These are phyloP conservation scores for Idris sp. DNA, from an alignment of 1,140 invertebrate species.

Conservation along the genomic window DNA sequence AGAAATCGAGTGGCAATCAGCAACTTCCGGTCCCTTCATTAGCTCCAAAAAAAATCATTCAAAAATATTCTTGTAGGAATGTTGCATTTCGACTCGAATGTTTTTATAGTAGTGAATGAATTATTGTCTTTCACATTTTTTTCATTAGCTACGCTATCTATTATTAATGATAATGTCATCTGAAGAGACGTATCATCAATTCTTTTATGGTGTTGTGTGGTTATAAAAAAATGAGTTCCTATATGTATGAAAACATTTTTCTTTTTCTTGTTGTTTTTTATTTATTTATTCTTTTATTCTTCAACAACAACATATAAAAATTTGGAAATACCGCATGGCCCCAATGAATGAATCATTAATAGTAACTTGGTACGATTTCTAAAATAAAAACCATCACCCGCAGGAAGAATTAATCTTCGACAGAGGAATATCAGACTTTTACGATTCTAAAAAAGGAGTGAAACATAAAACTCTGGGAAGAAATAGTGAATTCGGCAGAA, in stretches of 20 bases:
- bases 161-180: constrained; percentile 53
- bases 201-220: constrained; percentile 8
- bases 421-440: constrained; percentile 40
- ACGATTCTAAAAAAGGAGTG: constrained; percentile 47
- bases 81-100: constrained; percentile 48
- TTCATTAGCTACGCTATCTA: constrained; percentile 44
- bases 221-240: constrained; percentile 24
- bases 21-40: constrained; percentile 55
- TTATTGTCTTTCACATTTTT: constrained; percentile 47
- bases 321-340: constrained; percentile 16
- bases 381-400: constrained; percentile 47
- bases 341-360: constrained; percentile 44
- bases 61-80: constrained; percentile 47
- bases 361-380: constrained; percentile 39
- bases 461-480: constrained; percentile 38
- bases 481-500: constrained; percentile 46
- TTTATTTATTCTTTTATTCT: no score
- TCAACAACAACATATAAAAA: constrained; percentile 2
- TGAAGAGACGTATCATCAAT: constrained; percentile 38
- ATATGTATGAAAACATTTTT: no score
- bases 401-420: constrained; percentile 42
- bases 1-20: constrained; percentile 48
- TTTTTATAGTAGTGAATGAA: constrained; percentile 43
- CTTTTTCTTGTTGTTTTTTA: no score
- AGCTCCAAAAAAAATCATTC: constrained; percentile 3